These are phyloP conservation scores for Zygaena filipendulae DNA, from an alignment of 2,888 invertebrate species.

Conservation along the genomic window DNA sequence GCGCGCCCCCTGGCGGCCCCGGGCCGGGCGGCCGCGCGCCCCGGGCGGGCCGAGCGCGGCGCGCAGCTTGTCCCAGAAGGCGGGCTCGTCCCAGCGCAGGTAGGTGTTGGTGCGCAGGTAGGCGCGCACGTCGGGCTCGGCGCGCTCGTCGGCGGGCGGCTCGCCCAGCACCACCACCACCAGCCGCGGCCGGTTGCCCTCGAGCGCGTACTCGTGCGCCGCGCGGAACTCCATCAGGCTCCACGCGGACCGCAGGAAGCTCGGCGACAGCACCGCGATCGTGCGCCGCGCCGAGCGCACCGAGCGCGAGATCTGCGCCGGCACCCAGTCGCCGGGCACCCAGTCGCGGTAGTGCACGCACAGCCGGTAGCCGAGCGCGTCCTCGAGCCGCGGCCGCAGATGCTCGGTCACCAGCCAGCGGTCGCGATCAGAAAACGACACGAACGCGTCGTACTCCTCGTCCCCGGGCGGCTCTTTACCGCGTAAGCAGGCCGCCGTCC, in stretches of 20 bases:
- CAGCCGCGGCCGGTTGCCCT: conserved; percentile 23
- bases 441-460: neutral
- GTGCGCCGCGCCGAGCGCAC: conserved; percentile 72
- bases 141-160: conserved; percentile 2
- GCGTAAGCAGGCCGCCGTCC: neutral
- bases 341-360: conserved; percentile 19
- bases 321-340: conserved; percentile 50
- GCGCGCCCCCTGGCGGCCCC: conserved; percentile 1
- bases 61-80: conserved; percentile 2
- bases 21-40: conserved; percentile 1
- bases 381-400: neutral
- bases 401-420: neutral
- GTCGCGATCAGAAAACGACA: neutral
- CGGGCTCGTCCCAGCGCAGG: conserved; percentile 31
- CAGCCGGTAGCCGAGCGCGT: too few relatives aligned
- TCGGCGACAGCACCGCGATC: conserved; percentile 26
- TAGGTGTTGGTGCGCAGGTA: conserved; percentile 72
- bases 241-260: conserved; percentile 56
- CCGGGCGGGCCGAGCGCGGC: conserved; percentile 37
- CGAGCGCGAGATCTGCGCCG: conserved; percentile 77
- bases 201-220: conserved; percentile 53
- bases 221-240: conserved; percentile 74
- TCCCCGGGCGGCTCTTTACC: neutral
- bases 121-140: conserved; percentile 8
- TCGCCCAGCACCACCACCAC: neutral